Percentiles rank a stretch among this genome's conserved stretches.
These are phyloP conservation scores for Sepiola atlantica DNA, from an alignment of 2,888 invertebrate genomes.

Conservation along the genomic window DNA sequence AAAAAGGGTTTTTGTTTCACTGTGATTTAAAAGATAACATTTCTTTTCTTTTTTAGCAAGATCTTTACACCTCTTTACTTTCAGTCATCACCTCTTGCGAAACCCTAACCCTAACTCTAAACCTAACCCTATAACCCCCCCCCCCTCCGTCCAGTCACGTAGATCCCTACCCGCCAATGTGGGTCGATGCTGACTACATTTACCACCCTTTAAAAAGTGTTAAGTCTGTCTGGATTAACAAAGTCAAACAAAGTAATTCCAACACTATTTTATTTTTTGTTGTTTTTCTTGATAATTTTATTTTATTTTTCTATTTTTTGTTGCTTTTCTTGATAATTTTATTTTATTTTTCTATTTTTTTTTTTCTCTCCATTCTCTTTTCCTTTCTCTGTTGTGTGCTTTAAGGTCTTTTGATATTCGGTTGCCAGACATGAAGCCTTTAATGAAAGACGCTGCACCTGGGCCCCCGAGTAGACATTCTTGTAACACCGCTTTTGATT, in stretches of 20 bases:
- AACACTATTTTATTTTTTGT: not conserved
- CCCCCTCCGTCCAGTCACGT: not conserved
- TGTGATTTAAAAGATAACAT: not conserved
- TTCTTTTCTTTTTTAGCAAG: not conserved
- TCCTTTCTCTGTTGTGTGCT: not conserved
- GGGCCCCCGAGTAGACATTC: not conserved
- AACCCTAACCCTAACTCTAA: not conserved
- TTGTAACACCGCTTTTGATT: not conserved
- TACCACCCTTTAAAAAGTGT: not conserved
- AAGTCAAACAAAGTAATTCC: not conserved
- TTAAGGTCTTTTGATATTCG: not conserved
- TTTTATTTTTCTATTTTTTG: not conserved
- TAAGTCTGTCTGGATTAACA: not conserved
- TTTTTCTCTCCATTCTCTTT: not conserved
- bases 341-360: not conserved
- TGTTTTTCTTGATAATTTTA: no score
- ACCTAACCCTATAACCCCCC: no score
- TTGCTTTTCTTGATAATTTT: no score
- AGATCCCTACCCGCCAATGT: not conserved
- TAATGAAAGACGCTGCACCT: slow-evolving; percentile 21
- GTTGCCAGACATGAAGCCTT: not conserved
- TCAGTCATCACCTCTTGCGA: not conserved
- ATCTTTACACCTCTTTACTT: not conserved
- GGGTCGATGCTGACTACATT: not conserved
- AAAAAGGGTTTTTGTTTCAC: not conserved